These are phyloP conservation scores for Paratrypauchen microcephalus DNA, from an alignment of 2,797 vertebrate species.

Conservation along the genomic window DNA sequence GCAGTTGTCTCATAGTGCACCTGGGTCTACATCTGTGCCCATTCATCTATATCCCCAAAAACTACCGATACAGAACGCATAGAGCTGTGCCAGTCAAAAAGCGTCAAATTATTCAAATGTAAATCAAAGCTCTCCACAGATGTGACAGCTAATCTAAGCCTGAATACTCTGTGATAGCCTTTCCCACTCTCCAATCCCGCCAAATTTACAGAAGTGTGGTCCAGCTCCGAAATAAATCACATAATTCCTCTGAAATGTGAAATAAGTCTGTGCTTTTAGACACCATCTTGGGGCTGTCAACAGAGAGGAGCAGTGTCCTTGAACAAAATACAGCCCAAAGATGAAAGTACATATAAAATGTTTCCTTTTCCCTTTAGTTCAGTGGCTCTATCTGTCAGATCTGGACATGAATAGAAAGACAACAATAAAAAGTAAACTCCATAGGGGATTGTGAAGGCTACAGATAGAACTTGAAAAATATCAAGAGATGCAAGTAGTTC, in stretches of 20 bases:
- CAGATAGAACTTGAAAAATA: constrained; percentile 1
- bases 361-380: constrained; percentile 30
- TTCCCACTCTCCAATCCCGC: constrained; percentile 53
- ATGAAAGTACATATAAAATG: constrained; percentile 33
- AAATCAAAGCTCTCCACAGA: constrained; percentile 64
- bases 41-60: constrained; percentile 29
- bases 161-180: constrained; percentile 49
- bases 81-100: constrained; percentile 66
- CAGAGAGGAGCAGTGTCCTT: constrained; percentile 16
- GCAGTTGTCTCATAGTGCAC: constrained; percentile 35
- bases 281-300: neutral
- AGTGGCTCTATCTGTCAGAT: constrained; percentile 25
- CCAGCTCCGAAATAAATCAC: neutral
- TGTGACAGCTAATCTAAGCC: constrained; percentile 72
- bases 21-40: constrained; percentile 43
- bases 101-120: constrained; percentile 75
- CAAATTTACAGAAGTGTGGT: constrained; percentile 37
- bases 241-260: neutral
- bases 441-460: constrained; percentile 36
- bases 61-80: constrained; percentile 31
- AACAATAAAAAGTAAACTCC: constrained; percentile 33
- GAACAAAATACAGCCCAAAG: constrained; percentile 14
- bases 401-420: constrained; percentile 26
- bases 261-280: constrained; percentile 16
- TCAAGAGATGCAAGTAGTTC: neutral